Percentiles rank a stretch among this genome's conserved stretches.
Conservation (phyloP, 92 coral and sea anemone genomes). For the Zoanthus solanderi region DNA sequence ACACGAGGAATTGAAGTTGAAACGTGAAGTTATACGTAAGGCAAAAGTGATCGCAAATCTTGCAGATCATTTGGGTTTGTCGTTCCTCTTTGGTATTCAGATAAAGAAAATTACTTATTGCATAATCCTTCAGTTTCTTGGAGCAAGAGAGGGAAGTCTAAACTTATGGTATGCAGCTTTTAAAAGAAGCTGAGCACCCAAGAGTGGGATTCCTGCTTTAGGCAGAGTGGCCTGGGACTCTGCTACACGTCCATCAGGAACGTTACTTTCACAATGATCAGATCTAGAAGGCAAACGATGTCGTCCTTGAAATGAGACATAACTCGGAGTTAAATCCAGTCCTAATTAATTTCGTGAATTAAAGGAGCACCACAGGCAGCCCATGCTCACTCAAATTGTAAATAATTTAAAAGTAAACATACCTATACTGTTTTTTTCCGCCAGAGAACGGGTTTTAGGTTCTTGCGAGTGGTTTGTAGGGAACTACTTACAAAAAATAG, state of each 20-base stretch:
- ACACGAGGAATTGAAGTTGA: not conserved
- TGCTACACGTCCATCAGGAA: conserved; percentile 17
- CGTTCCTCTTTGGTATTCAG: conserved; percentile 32
- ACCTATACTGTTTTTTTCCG: no score
- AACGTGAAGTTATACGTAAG: conserved; percentile 14
- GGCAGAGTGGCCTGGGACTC: conserved; percentile 20
- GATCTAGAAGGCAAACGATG: conserved; percentile 18
- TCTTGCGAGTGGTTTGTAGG: no score
- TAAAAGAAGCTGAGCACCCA: not conserved
- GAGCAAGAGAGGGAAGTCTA: conserved; percentile 12
- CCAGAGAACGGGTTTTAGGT: no score
- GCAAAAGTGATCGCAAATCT: conserved; percentile 20
- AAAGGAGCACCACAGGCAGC: not conserved
- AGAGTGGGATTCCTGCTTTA: conserved; percentile 6
- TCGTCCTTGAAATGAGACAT: conserved; percentile 14
- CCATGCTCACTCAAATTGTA: no score
- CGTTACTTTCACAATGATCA: conserved; percentile 30
- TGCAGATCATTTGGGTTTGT: conserved; percentile 34
- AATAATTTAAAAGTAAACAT: no score
- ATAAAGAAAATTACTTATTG: not conserved
- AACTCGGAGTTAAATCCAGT: conserved; percentile 19
- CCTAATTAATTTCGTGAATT: conserved; percentile 18
- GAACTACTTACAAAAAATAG: no score
- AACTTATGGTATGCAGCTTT: not conserved
- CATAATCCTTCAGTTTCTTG: conserved; percentile 28